These are phyloP conservation scores for Orchestes rusci DNA, from an alignment of 2,888 invertebrate genomes.

Conservation along the genomic window DNA sequence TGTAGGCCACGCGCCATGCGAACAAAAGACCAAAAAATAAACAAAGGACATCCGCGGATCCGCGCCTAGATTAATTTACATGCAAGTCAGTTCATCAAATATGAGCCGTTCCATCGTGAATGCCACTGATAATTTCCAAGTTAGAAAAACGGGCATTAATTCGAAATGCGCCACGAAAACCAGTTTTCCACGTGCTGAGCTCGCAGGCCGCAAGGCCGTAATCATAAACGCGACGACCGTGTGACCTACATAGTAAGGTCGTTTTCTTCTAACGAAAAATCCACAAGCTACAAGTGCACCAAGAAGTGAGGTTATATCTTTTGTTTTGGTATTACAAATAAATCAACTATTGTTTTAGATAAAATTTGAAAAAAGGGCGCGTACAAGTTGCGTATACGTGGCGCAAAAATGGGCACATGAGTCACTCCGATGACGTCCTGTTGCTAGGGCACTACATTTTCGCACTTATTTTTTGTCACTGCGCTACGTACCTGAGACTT, in stretches of 20 bases:
- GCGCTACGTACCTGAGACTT: constrained; percentile 43
- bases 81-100: too few relatives aligned
- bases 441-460: constrained; percentile 22
- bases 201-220: constrained; percentile 20
- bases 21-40: constrained; percentile 11
- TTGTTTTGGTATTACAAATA: constrained; percentile 17
- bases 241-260: constrained; percentile 26
- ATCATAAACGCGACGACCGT: too few relatives aligned
- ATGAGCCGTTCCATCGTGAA: too few relatives aligned
- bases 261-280: constrained; percentile 12
- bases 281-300: constrained; percentile 15
- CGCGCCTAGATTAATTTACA: too few relatives aligned
- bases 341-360: constrained; percentile 2
- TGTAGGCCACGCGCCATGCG: constrained; percentile 16
- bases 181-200: constrained; percentile 24
- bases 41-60: too few relatives aligned
- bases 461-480: constrained; percentile 3
- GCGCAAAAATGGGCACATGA: constrained; percentile 21
- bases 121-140: too few relatives aligned
- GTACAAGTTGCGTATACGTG: constrained; percentile 16
- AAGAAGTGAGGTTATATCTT: constrained; percentile 21
- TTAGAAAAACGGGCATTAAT: constrained; percentile 9
- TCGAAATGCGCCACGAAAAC: constrained; percentile 15
- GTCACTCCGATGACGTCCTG: constrained; percentile 11
- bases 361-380: not conserved